phyloP scores from a whole-genome alignment of 1,140 invertebrate genomes.

The Anoplolepis gracilipes region DNA sequence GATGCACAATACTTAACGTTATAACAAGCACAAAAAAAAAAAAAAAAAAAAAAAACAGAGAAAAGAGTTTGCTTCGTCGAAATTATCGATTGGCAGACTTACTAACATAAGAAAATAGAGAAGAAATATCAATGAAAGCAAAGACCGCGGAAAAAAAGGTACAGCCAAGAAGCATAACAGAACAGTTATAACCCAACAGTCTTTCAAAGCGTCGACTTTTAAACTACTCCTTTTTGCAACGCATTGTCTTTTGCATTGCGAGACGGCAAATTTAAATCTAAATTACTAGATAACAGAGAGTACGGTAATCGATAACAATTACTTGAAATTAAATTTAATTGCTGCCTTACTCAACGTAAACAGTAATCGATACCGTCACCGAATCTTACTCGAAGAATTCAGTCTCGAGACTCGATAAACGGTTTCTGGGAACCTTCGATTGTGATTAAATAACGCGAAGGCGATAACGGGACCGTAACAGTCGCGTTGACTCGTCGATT shows the following conservation, averaged over 20 bases:
- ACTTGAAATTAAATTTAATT: conserved; percentile 11
- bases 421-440: neutral
- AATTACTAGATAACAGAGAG: neutral
- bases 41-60: no score
- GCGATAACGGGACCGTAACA: neutral
- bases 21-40: conserved; percentile 48
- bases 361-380: neutral
- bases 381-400: neutral
- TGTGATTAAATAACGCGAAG: neutral
- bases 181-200: conserved; percentile 66
- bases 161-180: neutral
- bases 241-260: conserved; percentile 51
- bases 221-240: conserved; percentile 42
- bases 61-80: conserved; percentile 9
- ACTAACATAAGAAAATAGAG: neutral
- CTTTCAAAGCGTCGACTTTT: conserved; percentile 69
- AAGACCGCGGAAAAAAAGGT: neutral
- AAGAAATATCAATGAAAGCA: neutral
- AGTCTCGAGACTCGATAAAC: neutral
- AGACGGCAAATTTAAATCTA: neutral
- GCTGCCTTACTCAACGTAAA: conserved; percentile 27
- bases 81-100: neutral
- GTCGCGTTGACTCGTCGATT: conserved; percentile 1
- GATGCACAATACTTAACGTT: conserved; percentile 56
- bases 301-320: conserved; percentile 19